Evolutionary conservation across 2,797 vertebrate genomes (phyloP).

Genomic region (Chlorospingus semifuscus): DNA sequence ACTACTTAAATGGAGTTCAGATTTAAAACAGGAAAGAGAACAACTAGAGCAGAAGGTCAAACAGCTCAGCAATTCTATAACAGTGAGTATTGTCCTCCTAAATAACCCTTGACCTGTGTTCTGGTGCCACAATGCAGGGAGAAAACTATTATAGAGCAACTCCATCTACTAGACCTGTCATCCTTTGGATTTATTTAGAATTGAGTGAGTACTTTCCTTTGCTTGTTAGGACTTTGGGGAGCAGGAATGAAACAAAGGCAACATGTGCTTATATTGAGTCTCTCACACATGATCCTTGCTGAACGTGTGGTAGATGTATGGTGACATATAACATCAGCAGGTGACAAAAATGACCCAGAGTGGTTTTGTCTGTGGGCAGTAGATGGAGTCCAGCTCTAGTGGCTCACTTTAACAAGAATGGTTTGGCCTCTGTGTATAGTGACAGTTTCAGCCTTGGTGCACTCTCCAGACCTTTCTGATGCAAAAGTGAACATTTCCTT

Average conservation of each 20-base stretch:
- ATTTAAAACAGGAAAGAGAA: constrained; percentile 95
- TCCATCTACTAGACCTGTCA: background rate
- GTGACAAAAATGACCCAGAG: background rate
- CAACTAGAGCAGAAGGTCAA: constrained; percentile 97
- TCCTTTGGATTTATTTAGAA: background rate
- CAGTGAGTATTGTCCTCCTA: constrained; percentile 77
- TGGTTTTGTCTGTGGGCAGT: background rate
- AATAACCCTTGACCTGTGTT: background rate
- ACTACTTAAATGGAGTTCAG: constrained; percentile 96
- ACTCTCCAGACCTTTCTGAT: background rate
- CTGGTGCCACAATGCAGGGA: background rate
- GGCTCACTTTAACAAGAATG: background rate
- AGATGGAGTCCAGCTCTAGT: background rate
- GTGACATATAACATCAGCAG: background rate
- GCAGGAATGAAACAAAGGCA: background rate
- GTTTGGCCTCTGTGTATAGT: background rate
- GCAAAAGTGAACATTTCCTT: background rate
- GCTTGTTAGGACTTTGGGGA: background rate
- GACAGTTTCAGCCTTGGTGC: background rate
- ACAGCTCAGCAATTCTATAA: constrained; percentile 96
- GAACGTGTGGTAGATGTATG: background rate
- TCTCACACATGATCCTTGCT: background rate
- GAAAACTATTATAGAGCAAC: background rate
- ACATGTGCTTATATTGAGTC: background rate
- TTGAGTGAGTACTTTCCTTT: background rate